Conservation (phyloP, 2,113 vertebrate genomes). For the Mionectes macconnelli region DNA sequence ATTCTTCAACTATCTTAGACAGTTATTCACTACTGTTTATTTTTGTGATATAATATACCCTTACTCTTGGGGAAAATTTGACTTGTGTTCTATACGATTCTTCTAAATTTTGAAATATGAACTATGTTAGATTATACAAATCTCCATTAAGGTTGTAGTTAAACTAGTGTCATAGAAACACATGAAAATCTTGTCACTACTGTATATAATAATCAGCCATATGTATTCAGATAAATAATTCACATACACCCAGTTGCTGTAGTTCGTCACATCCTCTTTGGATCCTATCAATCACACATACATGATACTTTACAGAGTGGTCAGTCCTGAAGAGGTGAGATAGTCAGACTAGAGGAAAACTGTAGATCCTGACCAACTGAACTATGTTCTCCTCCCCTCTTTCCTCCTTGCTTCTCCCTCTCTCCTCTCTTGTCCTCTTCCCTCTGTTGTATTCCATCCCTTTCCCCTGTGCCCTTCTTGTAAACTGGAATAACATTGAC, state of each 20-base stretch:
- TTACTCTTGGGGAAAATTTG: not conserved
- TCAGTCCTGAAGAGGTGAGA: not conserved
- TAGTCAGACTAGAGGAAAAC: no score
- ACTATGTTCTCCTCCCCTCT: not conserved
- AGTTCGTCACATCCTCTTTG: not conserved
- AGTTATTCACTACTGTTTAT: not conserved
- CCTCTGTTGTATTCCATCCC: not conserved
- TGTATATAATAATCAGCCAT: not conserved
- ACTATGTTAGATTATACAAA: not conserved
- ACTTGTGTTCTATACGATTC: not conserved
- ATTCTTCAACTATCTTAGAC: not conserved
- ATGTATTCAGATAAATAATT: not conserved
- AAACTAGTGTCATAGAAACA: not conserved
- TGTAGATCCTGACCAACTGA: not conserved
- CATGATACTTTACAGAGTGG: not conserved
- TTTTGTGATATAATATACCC: not conserved
- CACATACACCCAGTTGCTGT: not conserved
- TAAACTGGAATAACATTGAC: not conserved
- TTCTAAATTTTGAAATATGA: not conserved
- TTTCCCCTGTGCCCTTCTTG: not conserved
- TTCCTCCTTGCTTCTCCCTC: not conserved
- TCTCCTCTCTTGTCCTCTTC: not conserved
- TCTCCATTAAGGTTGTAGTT: not conserved
- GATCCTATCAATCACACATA: not conserved
- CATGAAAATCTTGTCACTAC: not conserved